These are phyloP conservation scores for Apodemus agrarius DNA, from an alignment of 2,797 vertebrate species.

Conservation along the genomic window DNA sequence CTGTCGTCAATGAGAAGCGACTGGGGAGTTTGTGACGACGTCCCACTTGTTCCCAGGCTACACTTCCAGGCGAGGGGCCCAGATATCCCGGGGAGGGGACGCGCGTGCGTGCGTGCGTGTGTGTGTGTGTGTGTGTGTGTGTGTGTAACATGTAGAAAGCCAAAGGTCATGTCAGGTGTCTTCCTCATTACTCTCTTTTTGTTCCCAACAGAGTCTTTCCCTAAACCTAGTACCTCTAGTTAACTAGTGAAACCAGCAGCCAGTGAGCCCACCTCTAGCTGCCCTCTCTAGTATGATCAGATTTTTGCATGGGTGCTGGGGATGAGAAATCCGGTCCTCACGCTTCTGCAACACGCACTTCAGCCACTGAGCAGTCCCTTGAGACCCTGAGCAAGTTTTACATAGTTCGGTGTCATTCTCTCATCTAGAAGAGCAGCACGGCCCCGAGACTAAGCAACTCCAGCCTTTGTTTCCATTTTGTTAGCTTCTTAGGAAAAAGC, in stretches of 20 bases:
- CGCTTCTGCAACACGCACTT: neutral
- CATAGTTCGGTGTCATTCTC: neutral
- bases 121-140: neutral
- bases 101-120: neutral
- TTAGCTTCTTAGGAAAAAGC: slow-evolving; percentile 19
- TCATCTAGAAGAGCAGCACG: neutral
- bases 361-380: neutral
- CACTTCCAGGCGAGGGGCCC: neutral
- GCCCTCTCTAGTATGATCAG: neutral
- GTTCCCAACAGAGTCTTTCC: neutral
- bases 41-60: neutral
- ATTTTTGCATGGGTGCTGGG: neutral
- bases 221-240: neutral
- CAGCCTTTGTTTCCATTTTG: neutral
- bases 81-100: too few species aligned
- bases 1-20: neutral
- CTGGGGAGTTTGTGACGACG: neutral
- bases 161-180: neutral
- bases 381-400: neutral
- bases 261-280: neutral
- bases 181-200: neutral
- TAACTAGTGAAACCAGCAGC: neutral
- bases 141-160: neutral
- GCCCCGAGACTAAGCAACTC: neutral
- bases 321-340: neutral